These are phyloP conservation scores for Cerastis leucographa DNA, from an alignment of 2,888 invertebrate genomes.

Conservation along the genomic window DNA sequence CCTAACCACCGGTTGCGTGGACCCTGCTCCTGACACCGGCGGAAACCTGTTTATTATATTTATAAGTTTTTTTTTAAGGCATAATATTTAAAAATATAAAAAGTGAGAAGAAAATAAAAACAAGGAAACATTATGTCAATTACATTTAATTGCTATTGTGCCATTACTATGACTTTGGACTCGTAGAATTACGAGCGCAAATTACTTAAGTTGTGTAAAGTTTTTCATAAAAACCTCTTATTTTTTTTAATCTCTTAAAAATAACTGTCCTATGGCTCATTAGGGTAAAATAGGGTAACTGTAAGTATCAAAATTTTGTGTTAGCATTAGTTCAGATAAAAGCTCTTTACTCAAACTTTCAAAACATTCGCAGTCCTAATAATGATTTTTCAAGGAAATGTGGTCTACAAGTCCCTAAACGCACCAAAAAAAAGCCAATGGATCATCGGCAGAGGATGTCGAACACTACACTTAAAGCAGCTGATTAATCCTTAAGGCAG, in stretches of 20 bases:
- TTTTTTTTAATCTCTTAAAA: background rate
- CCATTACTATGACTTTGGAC: slow-evolving; percentile 2
- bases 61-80: too few relatives aligned
- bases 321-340: background rate
- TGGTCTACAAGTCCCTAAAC: background rate
- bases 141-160: slow-evolving; percentile 13
- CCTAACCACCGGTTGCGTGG: too few relatives aligned
- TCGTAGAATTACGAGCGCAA: background rate
- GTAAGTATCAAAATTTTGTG: background rate
- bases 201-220: background rate
- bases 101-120: too few relatives aligned
- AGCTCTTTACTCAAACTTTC: background rate
- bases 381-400: background rate
- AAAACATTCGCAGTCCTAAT: background rate
- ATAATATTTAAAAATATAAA: too few relatives aligned
- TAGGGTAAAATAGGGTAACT: background rate
- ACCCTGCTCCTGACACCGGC: too few relatives aligned
- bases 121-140: too few relatives aligned
- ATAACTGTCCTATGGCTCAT: too few relatives aligned
- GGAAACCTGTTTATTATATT: too few relatives aligned
- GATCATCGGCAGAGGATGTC: background rate
- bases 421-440: slow-evolving; percentile 3
- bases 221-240: too few relatives aligned
- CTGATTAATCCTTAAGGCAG: slow-evolving; percentile 32
- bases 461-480: slow-evolving; percentile 13